Evolutionary conservation across 1,140 invertebrate genomes (phyloP).

Genomic region (Pentalonia nigronervosa): DNA sequence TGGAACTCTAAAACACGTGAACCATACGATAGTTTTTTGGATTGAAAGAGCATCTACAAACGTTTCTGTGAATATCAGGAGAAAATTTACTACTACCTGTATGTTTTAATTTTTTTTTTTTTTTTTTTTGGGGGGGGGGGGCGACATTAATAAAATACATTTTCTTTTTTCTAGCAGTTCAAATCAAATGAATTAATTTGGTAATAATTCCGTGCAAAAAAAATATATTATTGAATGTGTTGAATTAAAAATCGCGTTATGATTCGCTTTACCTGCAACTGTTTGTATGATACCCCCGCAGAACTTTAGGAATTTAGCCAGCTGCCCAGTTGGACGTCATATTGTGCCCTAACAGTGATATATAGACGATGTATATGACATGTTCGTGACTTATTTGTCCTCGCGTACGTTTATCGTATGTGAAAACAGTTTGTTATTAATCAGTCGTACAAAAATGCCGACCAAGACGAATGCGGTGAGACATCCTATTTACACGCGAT

Average conservation of each 20-base stretch:
- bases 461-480: background rate
- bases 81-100: background rate
- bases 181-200: background rate
- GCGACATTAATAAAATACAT: background rate
- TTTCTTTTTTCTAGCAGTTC: background rate
- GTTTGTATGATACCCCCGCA: background rate
- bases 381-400: background rate
- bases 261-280: background rate
- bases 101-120: background rate
- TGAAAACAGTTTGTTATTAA: background rate
- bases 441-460: background rate
- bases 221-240: background rate
- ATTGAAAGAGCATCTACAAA: background rate
- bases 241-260: background rate
- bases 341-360: too few species aligned
- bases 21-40: background rate
- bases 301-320: background rate
- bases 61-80: background rate
- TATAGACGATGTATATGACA: background rate
- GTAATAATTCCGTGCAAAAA: background rate
- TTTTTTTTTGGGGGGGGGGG: too few species aligned
- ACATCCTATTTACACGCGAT: background rate
- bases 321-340: background rate
- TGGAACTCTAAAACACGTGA: background rate
- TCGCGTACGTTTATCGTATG: background rate